These are phyloP conservation scores for Thripadectes ignobilis DNA, from an alignment of 2,797 vertebrate species.

Conservation along the genomic window DNA sequence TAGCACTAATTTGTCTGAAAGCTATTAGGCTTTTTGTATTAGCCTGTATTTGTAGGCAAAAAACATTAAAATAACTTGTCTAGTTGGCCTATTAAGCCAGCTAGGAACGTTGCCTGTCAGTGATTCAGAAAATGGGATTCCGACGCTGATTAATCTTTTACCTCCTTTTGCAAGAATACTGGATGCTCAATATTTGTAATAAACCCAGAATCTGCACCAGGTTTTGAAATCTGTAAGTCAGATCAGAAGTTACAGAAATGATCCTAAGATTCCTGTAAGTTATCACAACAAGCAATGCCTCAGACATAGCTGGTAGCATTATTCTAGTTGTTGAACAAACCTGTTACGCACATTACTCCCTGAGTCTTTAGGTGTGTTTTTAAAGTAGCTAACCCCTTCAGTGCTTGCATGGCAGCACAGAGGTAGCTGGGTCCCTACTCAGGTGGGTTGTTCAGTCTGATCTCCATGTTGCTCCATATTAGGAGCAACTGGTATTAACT, in stretches of 20 bases:
- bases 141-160: background rate
- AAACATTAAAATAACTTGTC: background rate
- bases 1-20: background rate
- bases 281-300: background rate
- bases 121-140: background rate
- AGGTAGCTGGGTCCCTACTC: background rate
- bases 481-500: background rate
- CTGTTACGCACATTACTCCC: background rate
- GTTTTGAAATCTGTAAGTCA: background rate
- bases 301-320: background rate
- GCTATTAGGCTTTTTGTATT: background rate
- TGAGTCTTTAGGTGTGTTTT: background rate
- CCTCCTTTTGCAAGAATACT: background rate
- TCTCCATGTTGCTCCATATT: background rate
- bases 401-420: background rate
- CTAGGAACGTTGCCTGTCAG: rapidly evolving
- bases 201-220: background rate
- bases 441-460: background rate
- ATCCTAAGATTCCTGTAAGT: rapidly evolving
- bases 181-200: background rate
- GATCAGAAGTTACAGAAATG: background rate
- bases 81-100: background rate
- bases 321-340: background rate
- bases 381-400: background rate
- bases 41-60: background rate